Evolutionary conservation across 2,797 vertebrate genomes (phyloP).

Genomic region (Rallus crepitans): DNA sequence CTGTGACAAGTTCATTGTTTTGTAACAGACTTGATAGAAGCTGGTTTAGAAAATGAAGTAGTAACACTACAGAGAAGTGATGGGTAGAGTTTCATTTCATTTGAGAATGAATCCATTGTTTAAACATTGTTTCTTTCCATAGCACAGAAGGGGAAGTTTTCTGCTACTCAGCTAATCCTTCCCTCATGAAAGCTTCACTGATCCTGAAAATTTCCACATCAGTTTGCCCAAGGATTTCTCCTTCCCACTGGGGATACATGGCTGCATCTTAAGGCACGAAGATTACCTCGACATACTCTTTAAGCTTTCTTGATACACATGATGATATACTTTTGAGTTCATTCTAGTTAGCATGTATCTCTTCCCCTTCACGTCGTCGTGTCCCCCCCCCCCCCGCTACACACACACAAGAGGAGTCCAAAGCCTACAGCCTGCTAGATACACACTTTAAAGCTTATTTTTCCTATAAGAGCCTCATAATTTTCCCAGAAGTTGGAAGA

Average conservation of each 20-base stretch:
- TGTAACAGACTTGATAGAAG: neutral
- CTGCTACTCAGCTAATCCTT: neutral
- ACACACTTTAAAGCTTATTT: neutral
- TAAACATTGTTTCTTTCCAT: neutral
- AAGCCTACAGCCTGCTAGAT: neutral
- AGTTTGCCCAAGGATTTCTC: neutral
- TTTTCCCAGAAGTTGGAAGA: neutral
- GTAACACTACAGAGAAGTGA: neutral
- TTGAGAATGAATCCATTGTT: neutral
- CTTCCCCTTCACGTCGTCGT: too few relatives aligned
- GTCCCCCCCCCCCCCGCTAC: fast-evolving
- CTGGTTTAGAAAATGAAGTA: neutral
- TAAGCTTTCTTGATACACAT: neutral
- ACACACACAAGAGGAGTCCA: neutral
- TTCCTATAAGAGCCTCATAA: neutral
- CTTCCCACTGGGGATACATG: neutral
- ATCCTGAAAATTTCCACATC: neutral
- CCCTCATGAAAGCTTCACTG: neutral
- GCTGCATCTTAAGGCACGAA: neutral
- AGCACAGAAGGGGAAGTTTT: neutral
- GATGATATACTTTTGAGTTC: neutral
- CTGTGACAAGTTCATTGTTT: neutral
- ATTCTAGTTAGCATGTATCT: neutral
- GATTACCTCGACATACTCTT: neutral
- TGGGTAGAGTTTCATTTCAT: neutral